These are phyloP conservation scores for Tipula unca DNA, from an alignment of 2,888 invertebrate species.

Conservation along the genomic window DNA sequence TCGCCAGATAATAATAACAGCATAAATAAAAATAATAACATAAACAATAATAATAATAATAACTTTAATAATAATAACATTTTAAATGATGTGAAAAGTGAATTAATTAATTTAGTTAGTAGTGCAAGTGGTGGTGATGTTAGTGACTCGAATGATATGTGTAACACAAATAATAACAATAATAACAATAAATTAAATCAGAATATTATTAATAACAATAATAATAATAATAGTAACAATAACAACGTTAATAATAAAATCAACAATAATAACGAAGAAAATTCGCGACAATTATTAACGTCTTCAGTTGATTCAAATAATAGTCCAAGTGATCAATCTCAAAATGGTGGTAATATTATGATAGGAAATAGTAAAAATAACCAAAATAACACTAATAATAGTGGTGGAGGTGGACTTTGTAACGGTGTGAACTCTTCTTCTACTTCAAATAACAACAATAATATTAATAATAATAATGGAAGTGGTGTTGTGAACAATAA, in stretches of 20 bases:
- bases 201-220: slow-evolving; percentile 10
- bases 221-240: slow-evolving; percentile 29
- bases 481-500: slow-evolving; percentile 23
- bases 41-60: slow-evolving; percentile 42
- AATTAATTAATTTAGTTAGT: slow-evolving; percentile 46
- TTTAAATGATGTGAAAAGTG: slow-evolving; percentile 27
- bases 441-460: neutral
- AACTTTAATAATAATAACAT: slow-evolving; percentile 44
- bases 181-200: slow-evolving; percentile 17
- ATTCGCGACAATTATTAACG: slow-evolving; percentile 33
- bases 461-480: neutral
- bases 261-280: slow-evolving; percentile 28
- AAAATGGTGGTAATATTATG: slow-evolving; percentile 29
- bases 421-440: slow-evolving; percentile 19
- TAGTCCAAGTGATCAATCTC: slow-evolving; percentile 35
- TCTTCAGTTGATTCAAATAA: slow-evolving; percentile 33
- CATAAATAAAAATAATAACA: slow-evolving; percentile 35
- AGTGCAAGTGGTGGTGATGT: slow-evolving; percentile 24
- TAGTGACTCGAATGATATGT: slow-evolving; percentile 24
- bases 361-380: slow-evolving; percentile 34
- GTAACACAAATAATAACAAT: slow-evolving; percentile 22
- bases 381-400: slow-evolving; percentile 22
- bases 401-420: neutral
- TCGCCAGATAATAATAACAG: slow-evolving; percentile 41
- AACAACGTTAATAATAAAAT: slow-evolving; percentile 14